These are phyloP conservation scores for Desmodus rotundus DNA, from an alignment of 2,113 vertebrate species.

Conservation along the genomic window DNA sequence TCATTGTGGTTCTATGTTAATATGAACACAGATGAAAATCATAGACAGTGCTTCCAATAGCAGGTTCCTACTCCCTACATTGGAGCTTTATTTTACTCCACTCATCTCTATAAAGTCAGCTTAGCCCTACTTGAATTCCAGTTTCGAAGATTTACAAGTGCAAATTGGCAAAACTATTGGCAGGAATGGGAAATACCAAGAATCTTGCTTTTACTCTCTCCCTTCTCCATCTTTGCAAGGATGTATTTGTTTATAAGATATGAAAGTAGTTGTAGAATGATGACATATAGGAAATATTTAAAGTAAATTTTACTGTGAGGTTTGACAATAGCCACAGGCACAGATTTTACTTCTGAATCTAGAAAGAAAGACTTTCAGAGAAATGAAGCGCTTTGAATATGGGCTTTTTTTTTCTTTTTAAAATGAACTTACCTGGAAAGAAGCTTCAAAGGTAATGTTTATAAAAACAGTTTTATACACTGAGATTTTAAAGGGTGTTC, in stretches of 20 bases:
- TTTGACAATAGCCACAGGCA: neutral
- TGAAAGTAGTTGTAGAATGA: neutral
- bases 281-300: neutral
- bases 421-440: conserved; percentile 20
- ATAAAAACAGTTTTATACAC: neutral
- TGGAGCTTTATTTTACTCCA: neutral
- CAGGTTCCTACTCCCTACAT: neutral
- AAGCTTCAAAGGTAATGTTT: neutral
- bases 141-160: neutral
- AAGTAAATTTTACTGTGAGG: neutral
- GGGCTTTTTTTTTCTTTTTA: neutral
- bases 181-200: neutral
- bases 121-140: neutral
- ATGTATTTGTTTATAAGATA: neutral
- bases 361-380: neutral
- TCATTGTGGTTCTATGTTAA: neutral
- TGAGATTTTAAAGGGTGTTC: neutral
- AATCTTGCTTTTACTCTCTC: neutral
- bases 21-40: neutral
- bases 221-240: neutral
- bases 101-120: neutral
- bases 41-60: neutral
- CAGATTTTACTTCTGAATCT: conserved; percentile 22
- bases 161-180: neutral
- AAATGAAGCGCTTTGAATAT: conserved; percentile 32